phyloP scores from a whole-genome alignment of 2,888 invertebrate genomes.

The Sericinus montela region DNA sequence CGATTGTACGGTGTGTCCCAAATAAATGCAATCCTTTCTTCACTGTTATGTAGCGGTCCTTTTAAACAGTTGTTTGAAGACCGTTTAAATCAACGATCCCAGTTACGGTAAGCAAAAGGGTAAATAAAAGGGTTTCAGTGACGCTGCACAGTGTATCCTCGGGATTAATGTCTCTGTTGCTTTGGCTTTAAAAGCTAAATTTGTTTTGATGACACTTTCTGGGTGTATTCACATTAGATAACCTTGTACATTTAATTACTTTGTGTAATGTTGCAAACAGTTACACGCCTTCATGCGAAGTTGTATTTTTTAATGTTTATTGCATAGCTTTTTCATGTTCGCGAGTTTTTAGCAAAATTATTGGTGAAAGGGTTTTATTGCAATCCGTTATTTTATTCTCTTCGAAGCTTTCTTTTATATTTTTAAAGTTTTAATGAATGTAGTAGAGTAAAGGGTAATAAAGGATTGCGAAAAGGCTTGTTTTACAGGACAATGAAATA shows the following conservation, averaged over 20 bases:
- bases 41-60: constrained; percentile 59
- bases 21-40: constrained; percentile 71
- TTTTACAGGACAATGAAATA: constrained; percentile 21
- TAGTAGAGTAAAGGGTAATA: constrained; percentile 37
- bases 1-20: constrained; percentile 44
- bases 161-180: not conserved
- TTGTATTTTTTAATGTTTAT: constrained; percentile 34
- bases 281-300: constrained; percentile 43
- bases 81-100: constrained; percentile 55
- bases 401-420: constrained; percentile 9
- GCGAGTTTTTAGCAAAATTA: constrained; percentile 51
- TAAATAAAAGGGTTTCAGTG: constrained; percentile 41
- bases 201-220: not conserved
- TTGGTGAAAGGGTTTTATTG: constrained; percentile 40
- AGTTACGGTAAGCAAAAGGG: constrained; percentile 66
- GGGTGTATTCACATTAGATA: constrained; percentile 2
- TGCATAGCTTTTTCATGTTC: constrained; percentile 38
- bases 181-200: not conserved
- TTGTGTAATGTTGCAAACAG: constrained; percentile 47
- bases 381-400: constrained; percentile 36
- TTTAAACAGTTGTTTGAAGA: constrained; percentile 40
- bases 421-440: constrained; percentile 5
- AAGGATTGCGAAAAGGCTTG: constrained; percentile 58
- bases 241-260: constrained; percentile 24
- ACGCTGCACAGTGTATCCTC: not conserved